Conservation (phyloP, 2,113 vertebrate species). For the Scomber japonicus region DNA sequence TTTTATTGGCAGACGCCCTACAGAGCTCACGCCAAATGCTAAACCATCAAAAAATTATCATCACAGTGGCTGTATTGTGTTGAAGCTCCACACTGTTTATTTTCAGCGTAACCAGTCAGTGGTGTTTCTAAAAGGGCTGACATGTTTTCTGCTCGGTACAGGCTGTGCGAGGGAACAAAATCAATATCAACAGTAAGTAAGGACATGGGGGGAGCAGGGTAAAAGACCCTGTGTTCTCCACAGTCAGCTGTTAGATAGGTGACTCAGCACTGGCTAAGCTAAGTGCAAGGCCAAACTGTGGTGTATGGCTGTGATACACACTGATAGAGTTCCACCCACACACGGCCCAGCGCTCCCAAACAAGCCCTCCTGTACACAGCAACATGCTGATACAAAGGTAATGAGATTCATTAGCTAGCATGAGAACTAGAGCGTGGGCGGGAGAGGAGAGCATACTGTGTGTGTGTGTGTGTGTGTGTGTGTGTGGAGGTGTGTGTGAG, state of each 20-base stretch:
- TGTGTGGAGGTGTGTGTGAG: conserved; percentile 33
- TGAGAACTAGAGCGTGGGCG: conserved; percentile 80
- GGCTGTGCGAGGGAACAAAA: conserved; percentile 39
- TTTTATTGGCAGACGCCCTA: conserved; percentile 29
- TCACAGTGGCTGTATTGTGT: conserved; percentile 62
- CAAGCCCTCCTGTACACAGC: conserved; percentile 71
- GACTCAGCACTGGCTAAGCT: conserved; percentile 73
- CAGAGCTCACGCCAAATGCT: conserved; percentile 39
- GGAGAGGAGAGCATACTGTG: conserved; percentile 48
- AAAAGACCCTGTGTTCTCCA: conserved; percentile 59
- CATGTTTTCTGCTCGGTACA: conserved; percentile 54
- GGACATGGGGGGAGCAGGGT: conserved; percentile 53
- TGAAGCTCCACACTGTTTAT: conserved; percentile 37
- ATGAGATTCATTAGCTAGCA: conserved; percentile 78
- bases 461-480: conserved; percentile 54
- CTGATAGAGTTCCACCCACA: conserved; percentile 68
- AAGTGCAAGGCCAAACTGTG: conserved; percentile 78
- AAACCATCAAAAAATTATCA: conserved; percentile 52
- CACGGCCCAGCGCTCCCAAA: conserved; percentile 64
- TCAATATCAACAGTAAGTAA: conserved; percentile 65
- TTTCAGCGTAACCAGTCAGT: conserved; percentile 28
- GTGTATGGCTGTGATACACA: conserved; percentile 53
- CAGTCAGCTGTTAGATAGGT: conserved; percentile 79
- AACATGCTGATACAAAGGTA: conserved; percentile 77
- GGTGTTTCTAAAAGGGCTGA: conserved; percentile 62